These are phyloP conservation scores for Andrena chrysosceles DNA, from an alignment of 2,888 invertebrate species.

Conservation along the genomic window DNA sequence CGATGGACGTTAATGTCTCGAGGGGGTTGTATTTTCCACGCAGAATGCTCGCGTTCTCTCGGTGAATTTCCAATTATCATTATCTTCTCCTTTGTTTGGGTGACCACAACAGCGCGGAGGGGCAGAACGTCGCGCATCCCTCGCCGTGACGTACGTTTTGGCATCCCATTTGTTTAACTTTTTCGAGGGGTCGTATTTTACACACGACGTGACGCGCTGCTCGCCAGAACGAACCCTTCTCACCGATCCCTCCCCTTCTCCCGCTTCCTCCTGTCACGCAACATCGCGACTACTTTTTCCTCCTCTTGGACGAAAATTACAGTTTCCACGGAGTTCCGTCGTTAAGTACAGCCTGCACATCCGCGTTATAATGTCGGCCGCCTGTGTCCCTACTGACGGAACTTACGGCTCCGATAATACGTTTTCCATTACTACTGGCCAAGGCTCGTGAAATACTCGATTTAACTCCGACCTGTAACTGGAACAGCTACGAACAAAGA, in stretches of 20 bases:
- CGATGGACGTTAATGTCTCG: conserved; percentile 23
- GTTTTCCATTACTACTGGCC: conserved; percentile 80
- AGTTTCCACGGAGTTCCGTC: conserved; percentile 82
- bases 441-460: conserved; percentile 66
- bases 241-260: conserved; percentile 29
- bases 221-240: conserved; percentile 36
- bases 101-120: background rate
- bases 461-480: conserved; percentile 53
- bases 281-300: conserved; percentile 63
- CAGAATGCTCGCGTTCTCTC: background rate
- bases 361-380: conserved; percentile 80
- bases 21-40: conserved; percentile 26
- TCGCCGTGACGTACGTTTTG: conserved; percentile 61
- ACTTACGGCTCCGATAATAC: conserved; percentile 82
- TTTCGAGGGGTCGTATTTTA: conserved; percentile 74
- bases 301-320: conserved; percentile 79
- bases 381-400: conserved; percentile 72
- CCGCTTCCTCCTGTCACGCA: conserved; percentile 13
- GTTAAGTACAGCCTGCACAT: conserved; percentile 84
- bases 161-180: conserved; percentile 77
- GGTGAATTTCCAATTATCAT: conserved; percentile 46
- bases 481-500: conserved; percentile 22
- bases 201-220: conserved; percentile 67
- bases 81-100: conserved; percentile 21
- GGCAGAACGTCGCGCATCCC: background rate